These are phyloP conservation scores for Hippopotamyrus pictus DNA, from an alignment of 2,797 vertebrate species.

Conservation along the genomic window DNA sequence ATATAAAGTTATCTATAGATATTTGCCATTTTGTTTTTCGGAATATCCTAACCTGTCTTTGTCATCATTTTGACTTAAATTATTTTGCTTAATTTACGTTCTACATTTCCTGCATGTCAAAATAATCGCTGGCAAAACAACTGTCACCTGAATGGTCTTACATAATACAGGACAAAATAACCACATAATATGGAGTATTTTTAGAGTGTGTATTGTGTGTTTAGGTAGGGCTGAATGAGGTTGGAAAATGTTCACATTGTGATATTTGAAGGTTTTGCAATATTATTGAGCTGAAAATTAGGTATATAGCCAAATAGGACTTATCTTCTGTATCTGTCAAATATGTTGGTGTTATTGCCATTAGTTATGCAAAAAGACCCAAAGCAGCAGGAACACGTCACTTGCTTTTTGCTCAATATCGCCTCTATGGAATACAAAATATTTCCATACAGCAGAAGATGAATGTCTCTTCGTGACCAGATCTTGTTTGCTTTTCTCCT, in stretches of 20 bases:
- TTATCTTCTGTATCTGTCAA: background rate
- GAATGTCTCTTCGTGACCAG: background rate
- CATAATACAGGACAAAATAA: background rate
- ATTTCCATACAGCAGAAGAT: background rate
- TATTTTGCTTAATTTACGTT: background rate
- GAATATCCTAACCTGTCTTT: background rate
- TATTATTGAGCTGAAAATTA: background rate
- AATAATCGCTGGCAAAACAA: background rate
- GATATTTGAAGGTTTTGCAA: background rate
- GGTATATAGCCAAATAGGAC: background rate
- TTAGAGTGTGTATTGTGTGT: background rate
- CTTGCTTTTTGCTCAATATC: background rate
- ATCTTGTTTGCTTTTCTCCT: background rate
- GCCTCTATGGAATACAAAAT: background rate
- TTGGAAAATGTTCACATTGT: background rate
- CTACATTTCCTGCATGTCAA: background rate
- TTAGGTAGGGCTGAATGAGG: background rate
- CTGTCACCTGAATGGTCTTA: background rate
- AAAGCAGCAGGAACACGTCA: background rate
- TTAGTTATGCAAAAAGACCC: background rate
- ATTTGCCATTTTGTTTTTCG: background rate
- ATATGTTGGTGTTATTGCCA: background rate
- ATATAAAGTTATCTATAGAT: background rate
- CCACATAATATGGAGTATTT: background rate
- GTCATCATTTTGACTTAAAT: background rate